phyloP scores from a whole-genome alignment of 2,888 invertebrate species.

The Rotaria socialis region DNA sequence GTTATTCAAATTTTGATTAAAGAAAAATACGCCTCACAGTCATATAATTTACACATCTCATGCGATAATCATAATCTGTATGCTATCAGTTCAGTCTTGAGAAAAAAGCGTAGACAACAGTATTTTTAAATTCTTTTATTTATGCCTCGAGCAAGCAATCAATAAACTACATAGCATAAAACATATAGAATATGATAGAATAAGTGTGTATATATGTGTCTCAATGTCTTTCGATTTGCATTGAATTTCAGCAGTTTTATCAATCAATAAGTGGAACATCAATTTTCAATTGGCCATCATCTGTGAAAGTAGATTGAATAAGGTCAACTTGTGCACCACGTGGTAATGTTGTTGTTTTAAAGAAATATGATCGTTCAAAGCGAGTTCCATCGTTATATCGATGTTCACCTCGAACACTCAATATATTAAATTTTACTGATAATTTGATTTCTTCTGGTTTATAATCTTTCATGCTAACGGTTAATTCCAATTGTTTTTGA shows the following conservation, averaged over 20 bases:
- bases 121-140: too few relatives aligned
- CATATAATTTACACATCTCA: too few relatives aligned
- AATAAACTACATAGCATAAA: too few relatives aligned
- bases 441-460: slow-evolving; percentile 1
- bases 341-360: slow-evolving; percentile 6
- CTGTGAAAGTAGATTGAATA: neutral
- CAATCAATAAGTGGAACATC: neutral
- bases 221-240: neutral
- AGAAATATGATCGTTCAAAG: neutral
- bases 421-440: neutral
- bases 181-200: too few relatives aligned
- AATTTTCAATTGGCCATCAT: neutral
- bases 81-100: too few relatives aligned
- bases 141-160: too few relatives aligned
- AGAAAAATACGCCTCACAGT: too few relatives aligned
- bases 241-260: neutral
- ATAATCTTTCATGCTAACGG: neutral
- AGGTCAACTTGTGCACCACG: neutral
- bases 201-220: neutral
- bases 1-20: too few relatives aligned
- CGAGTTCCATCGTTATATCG: neutral
- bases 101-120: too few relatives aligned
- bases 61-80: too few relatives aligned
- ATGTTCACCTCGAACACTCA: neutral
- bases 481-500: neutral